Evolutionary conservation across 2,888 invertebrate genomes (phyloP), one percentile per base, ranked within the genome.

Genomic region (Hirtodrosophila trivittata): DNA sequence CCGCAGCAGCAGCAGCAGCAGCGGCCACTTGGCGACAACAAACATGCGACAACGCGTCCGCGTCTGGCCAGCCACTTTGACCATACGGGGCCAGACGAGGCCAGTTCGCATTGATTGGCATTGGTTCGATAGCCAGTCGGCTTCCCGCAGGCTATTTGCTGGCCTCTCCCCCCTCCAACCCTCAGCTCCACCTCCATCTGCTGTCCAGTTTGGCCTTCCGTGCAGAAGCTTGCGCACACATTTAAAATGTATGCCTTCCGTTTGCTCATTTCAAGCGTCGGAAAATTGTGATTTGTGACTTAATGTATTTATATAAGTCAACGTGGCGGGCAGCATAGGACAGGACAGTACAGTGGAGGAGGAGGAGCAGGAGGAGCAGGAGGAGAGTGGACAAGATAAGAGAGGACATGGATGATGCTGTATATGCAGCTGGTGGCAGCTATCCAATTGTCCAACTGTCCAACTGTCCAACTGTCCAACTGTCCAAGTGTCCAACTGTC

Each of bases 241-340:
- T 82, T 86, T 86, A 82, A 86, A 83, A 81, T 87, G 87, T 74
- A 78, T 75, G 77, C 76, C 87, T 81, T 84, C 84, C 83, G 75
- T 72, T 75, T 84, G 83, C 74, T 76, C 87, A 88, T 76, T 82
- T 78, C 75, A 72, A 80, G 84, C 81, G 73, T 87, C 72, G 87
- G 83, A 75, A 86, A 87, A 80, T 81, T 83, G 83, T 86, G 89
- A 87, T 87, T 87, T 87, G 88, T 88, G 89, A 86, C 87, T 88
- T 87, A 82, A 88, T 87, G 87, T 82, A 85, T 76, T 86, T 80
- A 73, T 82, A 83, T 82, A 83, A 83, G 81, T 82, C 73, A 77
- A 75, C 60, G 76, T 56, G 74, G 60, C 46, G 47, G 43, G 33
- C 63, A 13, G 47, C 13, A 7, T 6, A 25, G 13, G 35, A 12